Percentiles rank a stretch among this genome's conserved stretches.
Conservation (phyloP, 2,113 vertebrate species). For the Phodopus roborovskii region DNA sequence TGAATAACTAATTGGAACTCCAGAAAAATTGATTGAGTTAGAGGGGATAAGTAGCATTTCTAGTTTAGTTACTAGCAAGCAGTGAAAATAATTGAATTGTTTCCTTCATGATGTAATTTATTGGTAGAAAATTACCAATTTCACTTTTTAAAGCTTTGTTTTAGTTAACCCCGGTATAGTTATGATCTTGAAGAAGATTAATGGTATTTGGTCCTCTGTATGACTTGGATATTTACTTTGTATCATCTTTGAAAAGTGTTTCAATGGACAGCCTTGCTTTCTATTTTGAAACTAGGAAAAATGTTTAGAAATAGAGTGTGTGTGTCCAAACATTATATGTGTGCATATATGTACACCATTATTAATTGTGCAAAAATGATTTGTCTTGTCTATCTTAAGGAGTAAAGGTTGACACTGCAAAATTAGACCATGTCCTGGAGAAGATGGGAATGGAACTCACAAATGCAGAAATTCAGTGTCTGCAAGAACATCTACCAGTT, state of each 20-base stretch:
- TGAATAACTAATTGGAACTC: too few relatives aligned
- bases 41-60: too few relatives aligned
- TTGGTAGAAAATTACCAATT: too few relatives aligned
- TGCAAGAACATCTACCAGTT: not conserved
- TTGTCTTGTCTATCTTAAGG: conserved; percentile 31
- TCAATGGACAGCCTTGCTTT: not conserved
- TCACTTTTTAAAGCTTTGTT: too few relatives aligned
- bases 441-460: not conserved
- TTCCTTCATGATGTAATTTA: too few relatives aligned
- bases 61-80: too few relatives aligned
- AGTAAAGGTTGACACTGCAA: not conserved
- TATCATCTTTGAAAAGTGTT: not conserved
- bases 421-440: not conserved
- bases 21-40: not conserved
- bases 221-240: too few relatives aligned
- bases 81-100: not conserved
- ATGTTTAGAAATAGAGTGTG: too few relatives aligned
- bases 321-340: not conserved
- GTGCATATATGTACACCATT: not conserved
- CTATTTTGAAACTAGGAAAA: too few relatives aligned
- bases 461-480: not conserved
- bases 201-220: too few relatives aligned
- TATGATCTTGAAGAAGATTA: too few relatives aligned
- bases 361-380: not conserved
- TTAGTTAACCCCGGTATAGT: too few relatives aligned